Evolutionary conservation across 23 tunicate species (phyloP).

Genomic region (Styela clava): DNA sequence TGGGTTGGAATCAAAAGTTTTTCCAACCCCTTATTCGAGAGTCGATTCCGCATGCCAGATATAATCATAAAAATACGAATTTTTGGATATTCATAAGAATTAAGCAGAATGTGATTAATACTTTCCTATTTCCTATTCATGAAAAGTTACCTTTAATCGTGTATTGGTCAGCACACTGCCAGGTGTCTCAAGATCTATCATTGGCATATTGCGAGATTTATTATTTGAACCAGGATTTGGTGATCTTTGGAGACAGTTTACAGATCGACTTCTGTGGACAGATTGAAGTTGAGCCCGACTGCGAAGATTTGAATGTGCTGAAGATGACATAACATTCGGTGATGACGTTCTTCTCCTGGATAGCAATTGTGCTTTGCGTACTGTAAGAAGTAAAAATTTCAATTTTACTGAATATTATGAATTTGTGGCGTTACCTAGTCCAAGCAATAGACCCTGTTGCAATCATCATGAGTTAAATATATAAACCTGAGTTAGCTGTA

Average conservation of each 20-base stretch:
- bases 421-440: too few relatives aligned
- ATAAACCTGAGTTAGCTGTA: too few relatives aligned
- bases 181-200: conserved; percentile 83
- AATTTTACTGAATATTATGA: too few relatives aligned
- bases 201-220: not conserved
- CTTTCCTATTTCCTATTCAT: too few relatives aligned
- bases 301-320: conserved; percentile 26
- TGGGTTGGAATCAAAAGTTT: too few relatives aligned
- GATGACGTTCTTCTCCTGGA: conserved; percentile 34
- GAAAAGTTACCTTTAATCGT: conserved; percentile 54
- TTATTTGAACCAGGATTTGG: not conserved
- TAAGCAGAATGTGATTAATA: too few relatives aligned
- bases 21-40: too few relatives aligned
- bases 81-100: too few relatives aligned
- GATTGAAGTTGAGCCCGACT: conserved; percentile 5
- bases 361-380: conserved; percentile 15
- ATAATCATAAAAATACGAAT: too few relatives aligned
- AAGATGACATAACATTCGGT: conserved; percentile 25
- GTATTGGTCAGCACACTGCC: conserved; percentile 75
- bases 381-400: not conserved
- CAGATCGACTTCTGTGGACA: conserved; percentile 2
- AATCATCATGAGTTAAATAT: too few relatives aligned
- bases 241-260: conserved; percentile 3
- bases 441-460: too few relatives aligned
- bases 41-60: too few relatives aligned